Percentiles rank a stretch among this genome's conserved stretches.
phyloP scores from a whole-genome alignment of 92 coral and sea anemone genomes.

The Porites lobata region DNA sequence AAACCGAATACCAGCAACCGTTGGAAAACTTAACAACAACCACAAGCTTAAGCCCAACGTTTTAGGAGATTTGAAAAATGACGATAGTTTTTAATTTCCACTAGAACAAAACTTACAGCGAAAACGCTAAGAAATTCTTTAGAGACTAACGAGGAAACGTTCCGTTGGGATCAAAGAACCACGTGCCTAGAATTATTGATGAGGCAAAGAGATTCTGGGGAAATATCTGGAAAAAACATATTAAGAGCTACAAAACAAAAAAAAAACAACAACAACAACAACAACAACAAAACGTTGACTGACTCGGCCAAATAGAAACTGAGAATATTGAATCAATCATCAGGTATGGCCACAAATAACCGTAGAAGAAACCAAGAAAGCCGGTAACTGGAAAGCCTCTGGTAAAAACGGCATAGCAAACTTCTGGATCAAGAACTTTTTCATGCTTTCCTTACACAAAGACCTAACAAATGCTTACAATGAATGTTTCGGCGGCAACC shows the following conservation, averaged over 20 bases:
- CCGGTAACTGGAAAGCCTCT: constrained; percentile 38
- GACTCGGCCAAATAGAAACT: constrained; percentile 31
- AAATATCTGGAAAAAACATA: constrained; percentile 24
- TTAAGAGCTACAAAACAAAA: constrained; percentile 6
- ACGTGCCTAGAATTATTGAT: background rate
- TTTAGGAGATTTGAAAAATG: constrained; percentile 20
- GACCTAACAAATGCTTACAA: constrained; percentile 10
- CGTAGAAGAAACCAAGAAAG: constrained; percentile 34
- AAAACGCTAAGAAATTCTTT: constrained; percentile 21
- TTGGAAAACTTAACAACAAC: too few relatives aligned
- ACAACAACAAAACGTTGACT: background rate
- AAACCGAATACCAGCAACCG: too few relatives aligned
- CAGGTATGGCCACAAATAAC: constrained; percentile 34
- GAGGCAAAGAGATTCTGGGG: constrained; percentile 31
- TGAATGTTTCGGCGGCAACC: background rate
- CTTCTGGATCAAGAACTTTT: constrained; percentile 24
- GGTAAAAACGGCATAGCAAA: constrained; percentile 8
- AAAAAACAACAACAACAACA: too few relatives aligned
- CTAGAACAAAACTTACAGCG: constrained; percentile 23
- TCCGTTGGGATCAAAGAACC: background rate
- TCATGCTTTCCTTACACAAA: background rate
- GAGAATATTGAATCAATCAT: background rate
- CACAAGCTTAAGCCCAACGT: constrained; percentile 11
- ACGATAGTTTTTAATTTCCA: background rate
- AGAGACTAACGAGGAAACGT: constrained; percentile 10